Base-by-base conservation (phyloP, 2,888 invertebrate species). In the Drosophila siamana region DNA sequence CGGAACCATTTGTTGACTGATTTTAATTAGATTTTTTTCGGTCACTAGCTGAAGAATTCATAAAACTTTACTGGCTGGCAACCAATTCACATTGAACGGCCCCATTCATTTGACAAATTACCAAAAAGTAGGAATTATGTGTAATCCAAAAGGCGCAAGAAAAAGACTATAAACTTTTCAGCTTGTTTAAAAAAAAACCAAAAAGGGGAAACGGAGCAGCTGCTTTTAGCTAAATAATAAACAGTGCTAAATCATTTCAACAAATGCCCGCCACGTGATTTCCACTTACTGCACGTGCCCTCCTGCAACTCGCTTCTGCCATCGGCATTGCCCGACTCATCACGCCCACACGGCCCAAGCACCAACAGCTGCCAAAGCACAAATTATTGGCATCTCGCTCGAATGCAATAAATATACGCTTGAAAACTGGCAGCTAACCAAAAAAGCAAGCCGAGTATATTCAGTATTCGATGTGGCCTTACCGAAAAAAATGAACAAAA, bases 391-490 rank as follows among this genome's bases (percentile, higher is more conserved):
- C 84, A 83, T 75, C 89, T 87, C 90, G 88, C 87, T 91, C 89
- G 83, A 89, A 80, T 78, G 88, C 89, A 89, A 91, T 91, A 91
- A 91, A 91, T 91, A 91, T 91, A 88, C 78, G 78, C 81, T 89
- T 89, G 86, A 90, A 90, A 67, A 67, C 72, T 80, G 85, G 87
- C 85, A 84, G 54, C 55, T 57, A 59, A 69, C 78, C 87, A 70
- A 59, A 60, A 44, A 41, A 33, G 30, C 4, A 43, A 2, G 19
- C 16, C 33, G 7, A 55, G 38, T 22, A 28, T 15, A 66, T 36
- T 48, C 41, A 57, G 16, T 38, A 62, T 6, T 40, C 9, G 9
- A 13, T 43, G 24, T 33, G 44, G 0, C 6, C 63, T 60, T 26
- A n/a, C n/a, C n/a, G n/a, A n/a, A n/a, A 26, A 26, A 26, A 2